phyloP scores from a whole-genome alignment of 2,797 vertebrate genomes.

The Sciurus vulgaris region DNA sequence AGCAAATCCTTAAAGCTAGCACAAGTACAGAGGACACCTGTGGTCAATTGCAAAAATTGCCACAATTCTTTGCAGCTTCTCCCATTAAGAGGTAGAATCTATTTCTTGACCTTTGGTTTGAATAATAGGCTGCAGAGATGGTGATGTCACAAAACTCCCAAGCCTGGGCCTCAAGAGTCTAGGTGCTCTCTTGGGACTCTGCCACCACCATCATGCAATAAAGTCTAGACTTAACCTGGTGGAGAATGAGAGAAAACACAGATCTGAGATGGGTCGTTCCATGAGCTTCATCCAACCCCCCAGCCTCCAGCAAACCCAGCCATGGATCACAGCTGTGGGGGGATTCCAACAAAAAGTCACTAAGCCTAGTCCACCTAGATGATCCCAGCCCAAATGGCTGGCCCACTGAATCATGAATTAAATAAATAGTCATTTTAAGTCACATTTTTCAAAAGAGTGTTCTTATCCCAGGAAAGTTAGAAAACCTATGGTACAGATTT shows the following conservation, averaged over 20 bases:
- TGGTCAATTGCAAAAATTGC: conserved; percentile 45
- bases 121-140: conserved; percentile 25
- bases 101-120: conserved; percentile 35
- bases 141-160: neutral
- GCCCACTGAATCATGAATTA: neutral
- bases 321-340: neutral
- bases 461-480: neutral
- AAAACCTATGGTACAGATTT: neutral
- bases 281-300: neutral
- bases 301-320: neutral
- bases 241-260: neutral
- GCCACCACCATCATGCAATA: too few species aligned
- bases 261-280: neutral
- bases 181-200: neutral
- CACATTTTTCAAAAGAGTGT: neutral
- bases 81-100: conserved; percentile 6
- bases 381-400: neutral
- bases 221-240: neutral
- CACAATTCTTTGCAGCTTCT: conserved; percentile 54
- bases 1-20: conserved; percentile 51
- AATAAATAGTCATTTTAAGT: neutral
- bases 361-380: neutral
- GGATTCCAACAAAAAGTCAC: neutral
- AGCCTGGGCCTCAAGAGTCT: neutral
- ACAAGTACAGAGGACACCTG: conserved; percentile 60